Conservation (phyloP, 2,113 vertebrate species). For the Climacteris rufus region DNA sequence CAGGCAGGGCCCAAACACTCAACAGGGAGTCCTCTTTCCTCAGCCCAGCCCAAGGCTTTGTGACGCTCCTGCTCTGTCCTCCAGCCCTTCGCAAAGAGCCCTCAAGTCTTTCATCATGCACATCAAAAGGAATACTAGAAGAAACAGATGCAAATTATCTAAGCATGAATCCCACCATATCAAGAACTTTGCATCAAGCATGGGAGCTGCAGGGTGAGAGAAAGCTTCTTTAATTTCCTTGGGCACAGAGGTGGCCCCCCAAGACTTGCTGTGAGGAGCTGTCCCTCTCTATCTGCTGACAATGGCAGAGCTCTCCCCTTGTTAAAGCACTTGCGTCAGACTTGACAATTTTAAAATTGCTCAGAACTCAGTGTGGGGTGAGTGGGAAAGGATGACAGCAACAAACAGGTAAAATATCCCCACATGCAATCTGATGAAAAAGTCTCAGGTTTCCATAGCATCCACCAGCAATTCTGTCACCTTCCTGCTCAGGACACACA, state of each 20-base stretch:
- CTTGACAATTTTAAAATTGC: neutral
- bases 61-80: neutral
- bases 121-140: conserved; percentile 36
- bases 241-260: neutral
- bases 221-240: neutral
- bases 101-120: neutral
- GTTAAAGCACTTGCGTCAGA: neutral
- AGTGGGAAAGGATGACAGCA: neutral
- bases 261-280: neutral
- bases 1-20: neutral
- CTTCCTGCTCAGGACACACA: neutral
- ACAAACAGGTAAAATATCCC: neutral
- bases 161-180: neutral
- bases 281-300: neutral
- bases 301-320: neutral
- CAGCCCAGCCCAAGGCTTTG: neutral
- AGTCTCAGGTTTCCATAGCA: neutral
- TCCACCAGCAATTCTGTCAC: neutral
- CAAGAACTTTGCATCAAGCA: neutral
- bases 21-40: neutral
- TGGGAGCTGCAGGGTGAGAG: neutral
- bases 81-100: fast-evolving
- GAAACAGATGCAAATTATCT: conserved; percentile 12
- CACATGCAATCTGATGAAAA: neutral
- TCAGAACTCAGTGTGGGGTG: neutral